Evolutionary conservation across 1,140 invertebrate species (phyloP).

Genomic region (Drosophila suzukii): DNA sequence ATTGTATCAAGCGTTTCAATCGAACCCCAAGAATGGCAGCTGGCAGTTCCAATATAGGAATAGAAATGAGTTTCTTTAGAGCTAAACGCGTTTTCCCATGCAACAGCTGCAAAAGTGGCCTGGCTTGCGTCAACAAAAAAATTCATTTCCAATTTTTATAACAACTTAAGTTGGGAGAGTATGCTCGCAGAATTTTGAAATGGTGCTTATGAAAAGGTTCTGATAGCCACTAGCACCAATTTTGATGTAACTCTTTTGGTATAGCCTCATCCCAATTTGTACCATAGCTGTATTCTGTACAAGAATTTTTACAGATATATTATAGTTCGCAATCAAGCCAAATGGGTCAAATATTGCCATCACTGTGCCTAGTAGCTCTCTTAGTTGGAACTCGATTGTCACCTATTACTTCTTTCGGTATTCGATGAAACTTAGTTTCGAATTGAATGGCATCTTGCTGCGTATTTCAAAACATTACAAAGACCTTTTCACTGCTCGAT

Average conservation of each 20-base stretch:
- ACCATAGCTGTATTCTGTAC: no score
- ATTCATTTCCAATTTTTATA: not conserved
- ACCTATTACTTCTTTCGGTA: no score
- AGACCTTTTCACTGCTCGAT: not conserved
- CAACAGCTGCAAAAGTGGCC: not conserved
- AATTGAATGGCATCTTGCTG: not conserved
- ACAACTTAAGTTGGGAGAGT: not conserved
- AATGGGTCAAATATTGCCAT: no score
- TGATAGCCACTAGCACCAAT: not conserved
- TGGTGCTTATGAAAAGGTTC: not conserved
- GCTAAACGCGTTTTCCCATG: not conserved
- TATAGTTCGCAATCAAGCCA: no score
- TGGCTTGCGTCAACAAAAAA: not conserved
- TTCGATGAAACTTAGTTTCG: no score
- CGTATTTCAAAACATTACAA: not conserved
- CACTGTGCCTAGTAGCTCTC: no score
- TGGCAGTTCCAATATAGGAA: not conserved
- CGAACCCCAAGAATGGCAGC: not conserved
- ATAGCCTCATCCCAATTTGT: no score
- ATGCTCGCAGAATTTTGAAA: not conserved
- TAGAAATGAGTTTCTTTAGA: not conserved
- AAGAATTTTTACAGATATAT: no score
- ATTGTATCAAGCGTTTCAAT: not conserved
- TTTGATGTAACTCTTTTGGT: not conserved
- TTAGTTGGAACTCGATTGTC: no score